Evolutionary conservation across 2,113 vertebrate species (phyloP), one percentile per base, ranked within the genome.

Genomic region (Maccullochella peelii): DNA sequence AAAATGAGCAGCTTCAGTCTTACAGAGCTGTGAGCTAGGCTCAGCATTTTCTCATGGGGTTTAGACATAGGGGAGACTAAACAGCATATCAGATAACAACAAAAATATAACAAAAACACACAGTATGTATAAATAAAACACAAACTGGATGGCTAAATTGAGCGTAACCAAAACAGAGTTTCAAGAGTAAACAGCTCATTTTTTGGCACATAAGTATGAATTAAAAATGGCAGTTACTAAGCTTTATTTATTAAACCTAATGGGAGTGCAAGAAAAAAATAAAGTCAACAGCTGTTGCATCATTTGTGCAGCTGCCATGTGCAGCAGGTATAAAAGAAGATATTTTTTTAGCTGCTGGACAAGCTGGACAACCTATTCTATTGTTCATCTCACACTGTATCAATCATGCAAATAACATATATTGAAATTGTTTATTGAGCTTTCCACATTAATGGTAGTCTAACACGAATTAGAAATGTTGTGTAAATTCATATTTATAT

Each of bases 211-310:
- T 42, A 7, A 38, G 18, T 38, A 18, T 65, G 9, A 63, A 84
- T 89, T 12, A 44, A 58, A 84, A 55, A 59, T 61, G 65, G 9
- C 68, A 25, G 9, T 25, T 59, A 18, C 57, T 76, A 4, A 83
- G 55, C 61, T 76, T 63, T 3, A 30, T 66, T 25, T 71, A 80
- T 87, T 71, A 75, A 57, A 62, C 25, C 18, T 82, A 58, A 86
- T 84, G 38, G 38, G 5, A 49, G 61, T 18, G 16, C 50, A 84
- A 77, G 79, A 54, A 71, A 79, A 55, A 40, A 42, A 67, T 62
- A 14, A 73, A 73, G n/a, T 40, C 63, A 76, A 5, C 90, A 90
- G 84, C 84, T 90, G 91, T 47, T 72, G 20, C 2, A 4, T 71
- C 36, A 21, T 38, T 62, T n/a, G 25, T n/a, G 0, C 79, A 73